Base-by-base conservation (phyloP, 1,140 invertebrate genomes). In the Metaphire vulgaris region DNA sequence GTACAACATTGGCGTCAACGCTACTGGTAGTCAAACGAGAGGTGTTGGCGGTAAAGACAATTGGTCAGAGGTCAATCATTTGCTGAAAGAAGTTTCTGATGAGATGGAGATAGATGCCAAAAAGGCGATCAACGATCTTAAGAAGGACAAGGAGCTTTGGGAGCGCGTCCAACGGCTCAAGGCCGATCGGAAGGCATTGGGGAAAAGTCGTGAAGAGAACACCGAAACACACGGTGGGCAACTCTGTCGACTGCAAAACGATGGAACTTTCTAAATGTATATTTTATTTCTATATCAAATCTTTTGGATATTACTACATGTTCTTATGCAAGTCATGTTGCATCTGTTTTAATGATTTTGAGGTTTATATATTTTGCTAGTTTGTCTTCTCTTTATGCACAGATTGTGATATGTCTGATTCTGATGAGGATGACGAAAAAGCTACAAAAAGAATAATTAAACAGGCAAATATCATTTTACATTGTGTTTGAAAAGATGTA, bases 81-180 rank as follows among this genome's bases (percentile, higher is more conserved):
- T 85, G 41, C 81, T 85, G 33, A 78, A 73, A 28, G 72, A 80
- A 65, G 80, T 81, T n/a, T 80, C 82, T n/a, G 64, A 78, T 28
- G 81, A 84, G 65, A 67, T 83, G 74, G 82, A 85, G 74, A 6
- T 79, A 6, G 84, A 84, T 76, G 83, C 83, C 2, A 72, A 81
- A 66, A 80, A 77, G 67, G 83, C 82, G 2, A 30, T 85, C n/a
- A 76, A 80, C 33, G 83, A 79, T 73, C 76, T 85, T 26, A 34
- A 83, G 72, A 81, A 83, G 68, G 83, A 85, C 76, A 83, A 83
- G 33, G 80, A 83, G 68, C 79, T 85, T 30, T 82, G 81, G 80
- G 81, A 81, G 65, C 80, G 74, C 65, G 30, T 75, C 30, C 29
- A 68, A 66, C 29, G 28, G 1, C 29, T 75, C 30, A 68, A 69